A percentile compares a stretch with the other conserved stretches of the same genome.
phyloP scores from a whole-genome alignment of 1,140 invertebrate genomes.

The Lepidotrigona ventralis region DNA sequence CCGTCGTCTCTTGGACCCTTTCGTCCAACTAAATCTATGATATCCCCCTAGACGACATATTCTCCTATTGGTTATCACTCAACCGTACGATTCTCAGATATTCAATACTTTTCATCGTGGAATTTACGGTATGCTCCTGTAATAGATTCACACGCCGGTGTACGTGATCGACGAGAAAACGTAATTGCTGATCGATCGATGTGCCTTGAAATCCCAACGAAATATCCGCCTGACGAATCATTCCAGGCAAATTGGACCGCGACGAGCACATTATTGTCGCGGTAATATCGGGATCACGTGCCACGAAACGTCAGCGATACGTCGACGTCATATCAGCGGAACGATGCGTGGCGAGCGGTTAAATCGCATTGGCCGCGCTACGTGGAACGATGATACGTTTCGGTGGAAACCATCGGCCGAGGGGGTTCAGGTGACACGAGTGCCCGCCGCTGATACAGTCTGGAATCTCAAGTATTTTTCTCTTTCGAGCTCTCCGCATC shows the following conservation, averaged over 20 bases:
- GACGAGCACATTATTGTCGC: constrained; percentile 43
- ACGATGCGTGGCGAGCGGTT: constrained; percentile 59
- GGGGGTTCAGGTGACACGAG: constrained; percentile 53
- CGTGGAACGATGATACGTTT: constrained; percentile 57
- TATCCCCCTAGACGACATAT: constrained; percentile 39
- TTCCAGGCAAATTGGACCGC: constrained; percentile 37
- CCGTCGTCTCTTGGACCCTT: constrained; percentile 59
- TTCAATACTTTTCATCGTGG: constrained; percentile 3
- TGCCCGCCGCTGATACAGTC: constrained; percentile 57
- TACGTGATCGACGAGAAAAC: constrained; percentile 15
- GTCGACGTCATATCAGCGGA: constrained; percentile 53
- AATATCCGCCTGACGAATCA: constrained; percentile 35
- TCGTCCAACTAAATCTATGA: constrained; percentile 62
- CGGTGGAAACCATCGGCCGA: constrained; percentile 47
- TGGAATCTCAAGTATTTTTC: constrained; percentile 72
- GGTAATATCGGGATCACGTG: constrained; percentile 44
- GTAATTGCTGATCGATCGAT: constrained; percentile 22
- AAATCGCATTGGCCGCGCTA: constrained; percentile 57
- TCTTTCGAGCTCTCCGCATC: constrained; percentile 24
- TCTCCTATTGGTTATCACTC: constrained; percentile 23
- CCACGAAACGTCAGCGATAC: constrained; percentile 60
- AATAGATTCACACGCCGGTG: neutral
- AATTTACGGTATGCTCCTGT: neutral
- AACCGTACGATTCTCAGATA: constrained; percentile 34
- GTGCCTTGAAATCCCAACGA: constrained; percentile 34